Base-by-base conservation (phyloP, 64 coral and sea anemone genomes). In the Montipora efflorescens region DNA sequence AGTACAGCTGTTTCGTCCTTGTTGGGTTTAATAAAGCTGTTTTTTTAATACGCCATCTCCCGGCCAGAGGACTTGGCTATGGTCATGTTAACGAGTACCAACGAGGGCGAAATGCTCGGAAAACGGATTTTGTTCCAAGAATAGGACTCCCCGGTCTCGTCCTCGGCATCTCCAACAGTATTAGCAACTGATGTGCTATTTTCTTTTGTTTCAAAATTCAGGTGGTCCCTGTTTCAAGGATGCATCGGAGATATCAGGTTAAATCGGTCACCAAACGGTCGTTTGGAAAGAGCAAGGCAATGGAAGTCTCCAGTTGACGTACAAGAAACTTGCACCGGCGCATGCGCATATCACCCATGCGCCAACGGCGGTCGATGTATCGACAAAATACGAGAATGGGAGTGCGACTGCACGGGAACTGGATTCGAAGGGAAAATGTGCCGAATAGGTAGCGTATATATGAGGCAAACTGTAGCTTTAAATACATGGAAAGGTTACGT, bases 361-460 rank as follows among this genome's bases (percentile, higher is more conserved):
- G 10, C 13, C 19, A 93, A 93, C 79, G 59, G 47, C 13, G 91
- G 91, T 8, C 74, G 22, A 13, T 93, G 91, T 52, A 74, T 93
- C 13, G 84, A 93, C 74, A 67, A 19, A 14, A 93, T 93, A 47
- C 19, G 55, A 48, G 19, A 64, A 7, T 77, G n/a, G 19, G 91
- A 93, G 5, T 93, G 91, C 73, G 91, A 93, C 75, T 93, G 91
- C 14, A 67, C 59, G 21, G 91, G 75, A n/a, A 93, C 76, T 93
- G 91, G 83, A 75, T 88, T 80, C 62, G 83, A 93, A 67, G 91
- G 91, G 18, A 4, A 57, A 8, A 47, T 49, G 7, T 93, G 91
- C 51, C 6, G 12, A 67, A 84, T 8, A 48, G 67, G 90, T 92
- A 74, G 84, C 23, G 57, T 9, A 66, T 14, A 13, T 36, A 36